Conservation (phyloP, 2,888 invertebrate species). For the Petrolisthes cinctipes region DNA sequence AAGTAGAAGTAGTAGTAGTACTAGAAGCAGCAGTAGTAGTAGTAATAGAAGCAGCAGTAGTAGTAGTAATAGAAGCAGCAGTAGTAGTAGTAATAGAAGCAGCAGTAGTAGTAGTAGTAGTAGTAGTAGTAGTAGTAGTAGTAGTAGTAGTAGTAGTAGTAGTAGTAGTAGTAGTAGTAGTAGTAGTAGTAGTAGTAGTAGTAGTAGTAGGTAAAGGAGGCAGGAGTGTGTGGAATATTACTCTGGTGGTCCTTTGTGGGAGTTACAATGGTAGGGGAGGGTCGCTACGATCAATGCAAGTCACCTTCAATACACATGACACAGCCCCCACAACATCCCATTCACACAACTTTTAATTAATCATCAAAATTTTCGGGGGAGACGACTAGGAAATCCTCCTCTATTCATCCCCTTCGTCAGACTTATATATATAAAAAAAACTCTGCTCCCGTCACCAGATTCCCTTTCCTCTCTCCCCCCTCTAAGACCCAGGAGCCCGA, state of each 20-base stretch:
- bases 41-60: neutral
- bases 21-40: neutral
- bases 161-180: neutral
- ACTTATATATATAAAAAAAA: neutral
- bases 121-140: neutral
- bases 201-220: neutral
- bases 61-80: neutral
- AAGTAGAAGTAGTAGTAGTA: neutral
- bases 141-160: neutral
- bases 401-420: conserved; percentile 2
- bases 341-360: conserved; percentile 50
- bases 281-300: neutral
- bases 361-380: conserved; percentile 23
- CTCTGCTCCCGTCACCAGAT: conserved; percentile 9
- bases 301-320: conserved; percentile 29
- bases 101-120: neutral
- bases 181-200: neutral
- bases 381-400: conserved; percentile 16
- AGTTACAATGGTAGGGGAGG: conserved; percentile 14
- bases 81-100: neutral
- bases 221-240: conserved; percentile 25
- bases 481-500: neutral
- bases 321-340: conserved; percentile 33
- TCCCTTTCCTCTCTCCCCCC: neutral
- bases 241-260: conserved; percentile 17